Base-by-base conservation (phyloP, 2,888 invertebrate genomes). In the Desoria tigrina region DNA sequence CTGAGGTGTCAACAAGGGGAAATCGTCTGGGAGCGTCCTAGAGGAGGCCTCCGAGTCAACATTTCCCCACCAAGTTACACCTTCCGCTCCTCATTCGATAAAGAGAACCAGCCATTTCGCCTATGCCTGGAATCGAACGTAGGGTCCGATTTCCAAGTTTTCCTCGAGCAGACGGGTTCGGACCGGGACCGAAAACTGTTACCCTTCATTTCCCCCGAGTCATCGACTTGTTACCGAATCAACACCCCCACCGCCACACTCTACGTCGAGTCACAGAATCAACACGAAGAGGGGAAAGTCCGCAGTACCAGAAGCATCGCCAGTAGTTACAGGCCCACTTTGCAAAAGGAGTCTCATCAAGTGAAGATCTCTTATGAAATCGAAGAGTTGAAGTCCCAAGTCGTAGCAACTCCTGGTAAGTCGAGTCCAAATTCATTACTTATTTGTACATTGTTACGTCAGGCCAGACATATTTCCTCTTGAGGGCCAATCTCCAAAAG, bases 331-430 rank as follows among this genome's bases (percentile, higher is more conserved):
- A 32, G 49, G 26, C 27, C 57, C 9, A 24, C 26, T 42, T n/a
- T 7, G 7, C 9, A 42, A 6, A 50, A 51, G 39, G 58, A 58
- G 24, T 18, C 49, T 58, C 24, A 58, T 16, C 58, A 58, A 45
- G 58, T 65, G 49, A 61, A 61, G 57, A 65, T 65, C 61, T 65
- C 65, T 56, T 65, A 65, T 56, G 65, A 65, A 61, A 65, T 65
- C 23, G 65, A 65, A 65, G 55, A 55, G 39, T 49, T 42, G 24
- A 57, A 63, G 37, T 45, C 45, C 32, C 32, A 32, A 32, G 32
- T 11, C 11, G 32, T 11, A 32, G 4, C 32, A 32, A 32, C 32
- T 32, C 6, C 6, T 32, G 11, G 32, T 4, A 32, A n/a, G n/a
- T n/a, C n/a, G n/a, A n/a, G n/a, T n/a, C n/a, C n/a, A 32, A 32